Evolutionary conservation across 2,888 invertebrate genomes (phyloP).

Genomic region (Habroteleia sp.): DNA sequence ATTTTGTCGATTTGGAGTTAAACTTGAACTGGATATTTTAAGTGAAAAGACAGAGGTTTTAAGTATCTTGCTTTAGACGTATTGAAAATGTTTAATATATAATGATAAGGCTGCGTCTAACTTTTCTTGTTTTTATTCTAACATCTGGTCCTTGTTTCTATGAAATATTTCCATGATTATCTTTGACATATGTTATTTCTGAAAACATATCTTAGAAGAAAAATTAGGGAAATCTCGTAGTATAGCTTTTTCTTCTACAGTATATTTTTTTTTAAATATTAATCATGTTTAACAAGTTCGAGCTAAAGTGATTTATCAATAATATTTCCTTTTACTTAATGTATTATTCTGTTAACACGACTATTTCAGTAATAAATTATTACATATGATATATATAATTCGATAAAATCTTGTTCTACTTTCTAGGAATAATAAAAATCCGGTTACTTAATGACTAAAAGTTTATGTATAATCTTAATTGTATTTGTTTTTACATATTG

Average conservation of each 20-base stretch:
- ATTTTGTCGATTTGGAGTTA: slow-evolving; percentile 35
- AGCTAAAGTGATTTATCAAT: background rate
- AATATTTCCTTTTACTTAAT: no score
- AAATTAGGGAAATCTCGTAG: slow-evolving; percentile 14
- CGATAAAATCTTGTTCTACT: no score
- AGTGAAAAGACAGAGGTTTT: slow-evolving; percentile 19
- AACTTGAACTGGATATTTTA: slow-evolving; percentile 27
- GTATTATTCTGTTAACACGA: no score
- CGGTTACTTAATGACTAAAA: no score
- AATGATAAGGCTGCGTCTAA: slow-evolving; percentile 20
- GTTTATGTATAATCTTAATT: no score
- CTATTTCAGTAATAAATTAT: no score
- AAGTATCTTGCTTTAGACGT: slow-evolving; percentile 21
- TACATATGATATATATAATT: no score
- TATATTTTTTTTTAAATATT: background rate
- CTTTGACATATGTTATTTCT: slow-evolving; percentile 25
- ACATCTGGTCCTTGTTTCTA: slow-evolving; percentile 40
- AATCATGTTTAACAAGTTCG: slow-evolving; percentile 2
- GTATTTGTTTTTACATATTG: no score
- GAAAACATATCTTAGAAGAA: slow-evolving; percentile 30
- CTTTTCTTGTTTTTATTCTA: slow-evolving; percentile 9
- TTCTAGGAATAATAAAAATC: no score
- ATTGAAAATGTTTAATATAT: background rate
- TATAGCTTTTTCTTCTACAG: background rate
- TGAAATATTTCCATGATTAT: slow-evolving; percentile 16